Conservation (phyloP, 2,888 invertebrate genomes). For the Monoplex corrugatus region DNA sequence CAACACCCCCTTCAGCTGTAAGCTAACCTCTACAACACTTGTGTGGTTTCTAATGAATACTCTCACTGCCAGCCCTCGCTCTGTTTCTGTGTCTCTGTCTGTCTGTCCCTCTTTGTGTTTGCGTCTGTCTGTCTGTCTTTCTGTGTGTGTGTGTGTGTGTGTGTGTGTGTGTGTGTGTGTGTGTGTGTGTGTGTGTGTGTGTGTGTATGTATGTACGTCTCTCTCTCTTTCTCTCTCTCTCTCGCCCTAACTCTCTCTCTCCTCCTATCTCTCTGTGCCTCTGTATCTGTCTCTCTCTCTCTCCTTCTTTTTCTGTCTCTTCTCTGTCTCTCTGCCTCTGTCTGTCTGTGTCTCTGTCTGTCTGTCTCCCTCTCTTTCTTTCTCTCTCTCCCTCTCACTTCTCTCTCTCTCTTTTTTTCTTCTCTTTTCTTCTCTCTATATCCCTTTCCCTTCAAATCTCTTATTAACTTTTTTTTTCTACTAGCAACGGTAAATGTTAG, state of each 20-base stretch:
- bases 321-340: conserved; percentile 32
- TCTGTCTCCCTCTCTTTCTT: background rate
- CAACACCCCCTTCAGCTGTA: too few species aligned
- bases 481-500: too few species aligned
- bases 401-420: background rate
- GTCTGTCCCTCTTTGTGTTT: background rate
- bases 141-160: background rate
- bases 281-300: background rate
- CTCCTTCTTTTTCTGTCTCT: background rate
- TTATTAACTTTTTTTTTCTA: background rate
- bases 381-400: background rate
- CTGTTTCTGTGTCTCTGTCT: background rate
- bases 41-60: too few species aligned
- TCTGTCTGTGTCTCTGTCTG: conserved; percentile 23
- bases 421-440: background rate
- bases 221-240: background rate
- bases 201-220: background rate
- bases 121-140: background rate
- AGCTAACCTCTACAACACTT: too few species aligned
- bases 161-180: background rate
- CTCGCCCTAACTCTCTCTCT: background rate
- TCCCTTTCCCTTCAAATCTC: background rate
- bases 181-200: background rate
- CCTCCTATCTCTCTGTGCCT: background rate
- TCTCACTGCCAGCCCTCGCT: too few species aligned